Conservation (phyloP, 2,113 vertebrate species). For the Globicephala melas region DNA sequence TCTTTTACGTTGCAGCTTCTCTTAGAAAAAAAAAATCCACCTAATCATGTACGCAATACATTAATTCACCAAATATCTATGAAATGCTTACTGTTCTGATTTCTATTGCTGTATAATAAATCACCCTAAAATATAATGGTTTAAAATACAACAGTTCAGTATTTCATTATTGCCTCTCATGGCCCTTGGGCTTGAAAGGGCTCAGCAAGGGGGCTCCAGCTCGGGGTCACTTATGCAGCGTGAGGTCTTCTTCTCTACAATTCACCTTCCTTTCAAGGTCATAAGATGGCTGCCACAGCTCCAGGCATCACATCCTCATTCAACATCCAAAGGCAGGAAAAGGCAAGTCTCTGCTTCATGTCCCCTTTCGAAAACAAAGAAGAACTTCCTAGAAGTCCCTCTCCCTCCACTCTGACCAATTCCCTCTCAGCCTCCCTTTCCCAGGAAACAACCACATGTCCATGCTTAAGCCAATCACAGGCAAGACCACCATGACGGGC, state of each 20-base stretch:
- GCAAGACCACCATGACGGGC: background rate
- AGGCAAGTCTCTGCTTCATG: background rate
- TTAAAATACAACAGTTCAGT: background rate
- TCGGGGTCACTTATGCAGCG: background rate
- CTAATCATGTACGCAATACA: too few species aligned
- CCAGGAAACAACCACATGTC: background rate
- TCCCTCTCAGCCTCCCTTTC: background rate
- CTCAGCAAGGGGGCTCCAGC: background rate
- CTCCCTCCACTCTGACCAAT: background rate
- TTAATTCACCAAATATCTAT: background rate
- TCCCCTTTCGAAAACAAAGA: background rate
- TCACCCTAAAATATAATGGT: background rate
- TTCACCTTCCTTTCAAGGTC: background rate
- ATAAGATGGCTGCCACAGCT: background rate
- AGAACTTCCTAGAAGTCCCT: background rate
- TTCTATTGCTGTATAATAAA: background rate
- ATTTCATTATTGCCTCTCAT: background rate
- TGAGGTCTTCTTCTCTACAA: background rate
- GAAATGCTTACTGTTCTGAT: background rate
- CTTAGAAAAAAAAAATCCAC: background rate
- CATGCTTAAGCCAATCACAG: background rate
- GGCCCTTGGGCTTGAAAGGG: background rate
- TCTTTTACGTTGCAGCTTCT: background rate
- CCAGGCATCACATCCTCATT: background rate
- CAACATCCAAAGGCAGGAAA: background rate